Evolutionary conservation across 2,888 invertebrate genomes (phyloP).

Genomic region (Neoitamus cyanurus): DNA sequence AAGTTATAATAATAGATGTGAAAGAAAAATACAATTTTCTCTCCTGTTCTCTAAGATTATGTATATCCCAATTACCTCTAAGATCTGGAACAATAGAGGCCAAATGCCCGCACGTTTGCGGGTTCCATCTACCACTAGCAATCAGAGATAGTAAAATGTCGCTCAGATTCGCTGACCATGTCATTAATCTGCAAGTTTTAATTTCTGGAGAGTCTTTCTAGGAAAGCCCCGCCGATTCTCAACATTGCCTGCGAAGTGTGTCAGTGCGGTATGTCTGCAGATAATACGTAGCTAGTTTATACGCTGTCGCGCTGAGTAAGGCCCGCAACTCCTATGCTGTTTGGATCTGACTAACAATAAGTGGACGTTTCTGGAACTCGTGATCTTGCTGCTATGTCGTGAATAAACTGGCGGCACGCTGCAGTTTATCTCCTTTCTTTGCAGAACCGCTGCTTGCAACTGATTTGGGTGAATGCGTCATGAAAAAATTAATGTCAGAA

Average conservation of each 20-base stretch:
- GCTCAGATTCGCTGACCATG: not conserved
- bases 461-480: conserved; percentile 13
- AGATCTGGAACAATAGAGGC: not conserved
- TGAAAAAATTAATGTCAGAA: conserved; percentile 16
- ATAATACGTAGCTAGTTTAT: not conserved
- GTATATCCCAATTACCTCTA: not conserved
- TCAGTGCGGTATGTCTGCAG: not conserved
- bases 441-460: not conserved
- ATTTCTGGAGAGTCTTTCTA: not conserved
- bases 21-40: not conserved
- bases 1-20: not conserved
- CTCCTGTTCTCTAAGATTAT: not conserved
- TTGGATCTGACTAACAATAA: not conserved
- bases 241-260: conserved; percentile 13
- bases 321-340: not conserved
- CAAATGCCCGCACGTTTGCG: not conserved
- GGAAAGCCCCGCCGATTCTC: not conserved
- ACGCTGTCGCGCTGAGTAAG: not conserved
- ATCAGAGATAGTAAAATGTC: not conserved
- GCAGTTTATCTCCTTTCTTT: not conserved
- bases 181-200: not conserved
- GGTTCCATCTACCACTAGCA: not conserved
- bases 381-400: conserved; percentile 19
- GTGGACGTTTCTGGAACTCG: not conserved
- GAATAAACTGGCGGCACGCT: not conserved